Conservation (phyloP, 2,113 vertebrate species). For the Ammodytes marinus region DNA sequence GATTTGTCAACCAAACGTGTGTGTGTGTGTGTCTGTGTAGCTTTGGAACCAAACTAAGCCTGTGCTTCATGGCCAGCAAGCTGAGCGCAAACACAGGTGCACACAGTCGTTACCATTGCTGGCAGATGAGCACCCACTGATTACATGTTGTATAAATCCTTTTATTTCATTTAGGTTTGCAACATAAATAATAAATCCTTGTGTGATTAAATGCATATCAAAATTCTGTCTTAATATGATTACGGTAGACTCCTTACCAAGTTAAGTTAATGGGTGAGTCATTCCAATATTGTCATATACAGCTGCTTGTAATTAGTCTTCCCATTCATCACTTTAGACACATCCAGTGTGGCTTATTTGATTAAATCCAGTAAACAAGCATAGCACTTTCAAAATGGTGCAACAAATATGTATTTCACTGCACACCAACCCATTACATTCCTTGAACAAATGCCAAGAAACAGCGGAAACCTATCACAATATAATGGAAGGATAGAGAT, state of each 20-base stretch:
- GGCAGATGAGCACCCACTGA: constrained; percentile 14
- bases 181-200: not conserved
- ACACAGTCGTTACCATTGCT: constrained; percentile 23
- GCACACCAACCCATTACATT: not conserved
- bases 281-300: constrained; percentile 6
- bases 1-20: constrained; percentile 15
- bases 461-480: not conserved
- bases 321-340: not conserved
- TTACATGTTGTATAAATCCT: not conserved
- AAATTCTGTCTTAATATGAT: not conserved
- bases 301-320: constrained; percentile 9
- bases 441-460: not conserved
- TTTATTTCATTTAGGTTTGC: not conserved
- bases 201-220: not conserved
- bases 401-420: not conserved
- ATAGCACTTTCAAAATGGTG: not conserved
- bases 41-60: constrained; percentile 15
- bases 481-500: not conserved
- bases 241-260: not conserved
- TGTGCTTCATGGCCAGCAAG: not conserved
- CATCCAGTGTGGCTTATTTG: not conserved
- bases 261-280: constrained; percentile 26
- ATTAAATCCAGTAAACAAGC: not conserved
- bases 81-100: constrained; percentile 40
- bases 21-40: constrained; percentile 10